Evolutionary conservation across 2,888 invertebrate genomes (phyloP), one percentile per base, ranked within the genome.

Genomic region (Onthophagus sagittarius): DNA sequence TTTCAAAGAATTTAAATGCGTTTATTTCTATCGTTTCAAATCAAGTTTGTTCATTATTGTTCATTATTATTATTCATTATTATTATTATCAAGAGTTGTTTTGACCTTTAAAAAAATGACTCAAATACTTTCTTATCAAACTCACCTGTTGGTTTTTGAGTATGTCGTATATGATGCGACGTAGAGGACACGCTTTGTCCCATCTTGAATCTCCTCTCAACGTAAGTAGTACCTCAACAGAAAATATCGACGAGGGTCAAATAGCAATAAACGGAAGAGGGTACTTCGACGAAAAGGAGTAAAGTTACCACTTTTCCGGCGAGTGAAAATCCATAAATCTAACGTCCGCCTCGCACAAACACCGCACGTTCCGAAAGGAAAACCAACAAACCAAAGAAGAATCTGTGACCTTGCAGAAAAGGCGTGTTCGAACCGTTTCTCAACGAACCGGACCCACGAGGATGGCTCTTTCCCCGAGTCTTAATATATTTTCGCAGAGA

Each of bases 111-210:
- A n/a, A 23, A 23, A 23, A 23, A 23, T 2, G 23, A 23, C 23
- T 23, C 3, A 23, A 2, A 23, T 23, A 23, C 23, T 23, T 23
- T 23, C 23, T 23, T 23, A 23, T 23, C 23, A 2, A 23, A 71
- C 74, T 72, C 71, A 76, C 76, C 78, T 75, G 76, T 75, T 72
- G 77, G 74, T 75, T 78, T 78, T 73, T 77, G 73, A 14, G 75
- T 64, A 23, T 75, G 69, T 14, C 75, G 74, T 31, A 76, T 75
- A 72, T 76, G 76, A 53, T 74, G 73, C 71, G 77, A 75, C 14
- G 75, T 75, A 1, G 39, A 53, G 53, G 78, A 78, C 11, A 78
- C 63, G 69, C 76, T 77, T 72, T 78, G 79, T 11, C 79, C 79
- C 79, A 79, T 79, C 70, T 67, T 71, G 39, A 53, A 53, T 1